Evolutionary conservation across 2,888 invertebrate genomes (phyloP), one percentile per base, ranked within the genome.

Genomic region (Adelphocoris suturalis): DNA sequence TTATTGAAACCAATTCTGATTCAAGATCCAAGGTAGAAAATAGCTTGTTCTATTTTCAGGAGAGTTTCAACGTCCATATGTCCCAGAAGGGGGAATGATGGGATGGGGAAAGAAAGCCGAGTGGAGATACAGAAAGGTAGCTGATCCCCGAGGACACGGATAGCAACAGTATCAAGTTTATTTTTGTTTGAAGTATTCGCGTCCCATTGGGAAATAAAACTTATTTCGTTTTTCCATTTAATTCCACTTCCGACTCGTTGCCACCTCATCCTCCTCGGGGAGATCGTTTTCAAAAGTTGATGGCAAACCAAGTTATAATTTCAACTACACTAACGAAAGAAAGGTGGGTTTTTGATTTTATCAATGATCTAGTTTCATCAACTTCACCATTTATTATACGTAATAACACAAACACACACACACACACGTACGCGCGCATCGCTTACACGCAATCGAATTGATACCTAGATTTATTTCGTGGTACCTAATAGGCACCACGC

Each of bases 211-310:
- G 52, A 52, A 52, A 52, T 52, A 52, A 52, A 52, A 52, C 52
- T 52, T 52, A 52, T 52, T 52, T 52, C 52, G 52, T 52, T 52
- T 52, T 52, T 52, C 52, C 52, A 52, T 52, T 52, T 52, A 52
- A 52, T 52, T 52, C 52, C 52, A 52, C 52, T 16, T 52, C 52
- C 16, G 1, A 2, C 16, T 52, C 52, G 13, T 52, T 52, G 52
- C 52, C 52, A 52, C 52, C 52, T 52, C 52, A 14, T 52, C 52
- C 52, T 16, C 16, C 12, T 16, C 14, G 1, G 14, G 52, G 52
- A 16, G 16, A 11, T 13, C 16, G 1, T 16, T 52, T 52, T 52
- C 12, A 52, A 16, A 52, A 52, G 52, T 52, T 52, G 52, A 52
- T 52, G 11, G 52, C 5, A 11, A 52, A 52, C 52, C 52, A 13